Evolutionary conservation across 2,888 invertebrate genomes (phyloP), one percentile per base, ranked within the genome.

Genomic region (Agrochola lychnidis): DNA sequence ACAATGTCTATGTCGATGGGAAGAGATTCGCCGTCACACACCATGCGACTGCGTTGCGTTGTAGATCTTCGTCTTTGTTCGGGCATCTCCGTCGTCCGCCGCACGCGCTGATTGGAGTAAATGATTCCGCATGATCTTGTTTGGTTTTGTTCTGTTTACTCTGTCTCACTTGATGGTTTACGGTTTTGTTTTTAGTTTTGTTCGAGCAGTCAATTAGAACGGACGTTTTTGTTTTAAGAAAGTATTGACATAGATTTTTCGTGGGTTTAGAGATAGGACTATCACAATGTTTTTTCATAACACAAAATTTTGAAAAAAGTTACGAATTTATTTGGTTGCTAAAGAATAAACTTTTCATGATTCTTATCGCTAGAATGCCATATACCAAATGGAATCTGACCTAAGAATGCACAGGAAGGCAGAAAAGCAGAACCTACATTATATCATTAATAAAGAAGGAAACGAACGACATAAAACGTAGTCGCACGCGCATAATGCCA

Each of bases 81-180:
- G 90, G 86, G 75, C 84, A 88, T 89, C 90, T 88, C 89, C 91
- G 91, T 83, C 84, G 89, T 81, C 89, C 88, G 87, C 85, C 87
- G 81, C 89, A 85, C 88, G 90, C 92, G 90, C 91, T 93, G 94
- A 94, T 95, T 94, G 94, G 93, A 94, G 95, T 95, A 95, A 96
- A 95, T 94, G 95, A 95, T 95, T 95, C 95, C 94, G 92, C 94
- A 94, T 95, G 95, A 94, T 94, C 94, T 93, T 92, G 95, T 95
- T 94, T 93, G 85, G 94, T 96, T 95, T 95, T 95, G 94, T 90
- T 94, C 94, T 94, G 92, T 94, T 95, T 94, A 93, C 92, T 79
- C 88, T 92, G 94, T 92, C 93, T 89, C 89, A 89, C 87, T 92
- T 93, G 93, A 92, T 91, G 91, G 91, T 90, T 88, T 89, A 88